phyloP scores from a whole-genome alignment of 2,797 vertebrate species.

The Sebastes minor region DNA sequence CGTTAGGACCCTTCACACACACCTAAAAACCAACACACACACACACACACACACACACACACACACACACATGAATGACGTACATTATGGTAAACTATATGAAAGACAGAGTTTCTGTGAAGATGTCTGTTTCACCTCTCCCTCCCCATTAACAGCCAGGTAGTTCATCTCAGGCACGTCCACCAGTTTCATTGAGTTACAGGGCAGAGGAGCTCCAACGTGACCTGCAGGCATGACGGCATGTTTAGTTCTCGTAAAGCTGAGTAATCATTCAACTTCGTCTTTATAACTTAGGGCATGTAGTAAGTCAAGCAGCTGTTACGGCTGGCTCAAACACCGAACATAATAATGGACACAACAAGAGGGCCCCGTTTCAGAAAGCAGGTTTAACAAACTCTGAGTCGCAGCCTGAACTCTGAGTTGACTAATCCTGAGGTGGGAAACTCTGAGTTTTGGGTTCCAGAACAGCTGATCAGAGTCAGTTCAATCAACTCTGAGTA shows the following conservation, averaged over 20 bases:
- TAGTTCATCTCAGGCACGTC: constrained; percentile 97
- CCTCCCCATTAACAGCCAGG: constrained; percentile 89
- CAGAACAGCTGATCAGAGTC: too few species aligned
- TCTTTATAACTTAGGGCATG: not conserved
- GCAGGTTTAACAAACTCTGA: too few species aligned
- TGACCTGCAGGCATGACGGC: constrained; percentile 81
- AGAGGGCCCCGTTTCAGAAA: too few species aligned
- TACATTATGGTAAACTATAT: too few species aligned
- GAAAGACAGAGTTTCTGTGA: not conserved
- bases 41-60: constrained; percentile 69
- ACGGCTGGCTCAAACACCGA: too few species aligned
- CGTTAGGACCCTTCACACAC: constrained; percentile 92
- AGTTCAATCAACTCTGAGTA: too few species aligned
- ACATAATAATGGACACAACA: too few species aligned
- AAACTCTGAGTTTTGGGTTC: too few species aligned
- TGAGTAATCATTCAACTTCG: not conserved
- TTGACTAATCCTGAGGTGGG: too few species aligned
- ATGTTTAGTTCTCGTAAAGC: not conserved
- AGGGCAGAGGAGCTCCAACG: constrained; percentile 93
- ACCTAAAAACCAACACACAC: constrained; percentile 78
- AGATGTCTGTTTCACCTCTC: constrained; percentile 84
- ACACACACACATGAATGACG: not conserved
- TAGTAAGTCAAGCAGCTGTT: not conserved
- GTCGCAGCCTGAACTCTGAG: too few species aligned
- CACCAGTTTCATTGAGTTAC: constrained; percentile 89